A percentile compares a stretch with the other conserved stretches of the same genome.
Conservation (phyloP, 2,888 invertebrate genomes). For the Rhyacophila evoluta region DNA sequence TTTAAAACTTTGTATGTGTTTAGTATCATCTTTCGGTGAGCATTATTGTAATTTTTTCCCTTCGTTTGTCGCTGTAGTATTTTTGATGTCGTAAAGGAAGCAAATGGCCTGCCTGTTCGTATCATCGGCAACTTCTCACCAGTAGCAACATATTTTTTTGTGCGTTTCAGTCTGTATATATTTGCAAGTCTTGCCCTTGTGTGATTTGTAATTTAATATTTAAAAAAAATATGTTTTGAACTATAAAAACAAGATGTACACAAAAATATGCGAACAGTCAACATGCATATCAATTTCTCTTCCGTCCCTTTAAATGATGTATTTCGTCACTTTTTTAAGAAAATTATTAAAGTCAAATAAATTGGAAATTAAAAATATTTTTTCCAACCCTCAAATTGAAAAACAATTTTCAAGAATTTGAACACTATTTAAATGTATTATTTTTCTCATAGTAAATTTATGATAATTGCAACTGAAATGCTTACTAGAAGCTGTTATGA, state of each 20-base stretch:
- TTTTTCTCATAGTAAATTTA: too few relatives aligned
- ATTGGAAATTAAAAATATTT: too few relatives aligned
- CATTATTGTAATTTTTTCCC: slow-evolving; percentile 45
- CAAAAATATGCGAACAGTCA: neutral
- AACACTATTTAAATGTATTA: too few relatives aligned
- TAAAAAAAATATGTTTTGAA: neutral
- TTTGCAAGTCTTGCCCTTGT: slow-evolving; percentile 23
- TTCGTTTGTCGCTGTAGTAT: neutral
- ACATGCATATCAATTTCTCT: neutral
- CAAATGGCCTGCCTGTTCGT: slow-evolving; percentile 6
- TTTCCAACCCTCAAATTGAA: too few relatives aligned
- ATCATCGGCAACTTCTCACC: neutral
- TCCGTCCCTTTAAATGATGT: slow-evolving; percentile 6
- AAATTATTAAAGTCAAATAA: too few relatives aligned
- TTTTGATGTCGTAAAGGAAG: neutral
- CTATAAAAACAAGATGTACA: neutral
- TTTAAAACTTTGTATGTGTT: slow-evolving; percentile 29
- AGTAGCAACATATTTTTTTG: slow-evolving; percentile 17
- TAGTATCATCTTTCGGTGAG: slow-evolving; percentile 40
- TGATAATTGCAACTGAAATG: too few relatives aligned
- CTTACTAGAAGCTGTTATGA: too few relatives aligned
- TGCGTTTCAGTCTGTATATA: slow-evolving; percentile 19
- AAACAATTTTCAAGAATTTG: too few relatives aligned
- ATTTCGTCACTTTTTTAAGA: too few relatives aligned
- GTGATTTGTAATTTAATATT: slow-evolving; percentile 36